These are phyloP conservation scores for Pammene aurita DNA, from an alignment of 2,888 invertebrate species.

Conservation along the genomic window DNA sequence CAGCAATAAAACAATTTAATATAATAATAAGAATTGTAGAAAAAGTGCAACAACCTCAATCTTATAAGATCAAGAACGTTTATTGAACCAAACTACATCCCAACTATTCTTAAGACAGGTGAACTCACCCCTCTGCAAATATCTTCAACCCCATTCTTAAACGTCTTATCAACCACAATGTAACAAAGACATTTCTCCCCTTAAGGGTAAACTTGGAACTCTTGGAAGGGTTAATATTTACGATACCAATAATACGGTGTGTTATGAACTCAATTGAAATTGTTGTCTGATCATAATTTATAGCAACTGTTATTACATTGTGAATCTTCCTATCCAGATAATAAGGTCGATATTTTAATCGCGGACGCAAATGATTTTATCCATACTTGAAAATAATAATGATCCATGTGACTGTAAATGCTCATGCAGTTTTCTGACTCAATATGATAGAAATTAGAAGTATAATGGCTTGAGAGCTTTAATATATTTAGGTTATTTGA, in stretches of 20 bases:
- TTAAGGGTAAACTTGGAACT: constrained; percentile 8
- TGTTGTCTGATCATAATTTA: background rate
- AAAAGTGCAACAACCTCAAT: too few relatives aligned
- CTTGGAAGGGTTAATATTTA: constrained; percentile 61
- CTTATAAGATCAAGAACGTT: constrained; percentile 49
- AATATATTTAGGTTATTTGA: background rate
- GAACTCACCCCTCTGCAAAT: constrained; percentile 67
- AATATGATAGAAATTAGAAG: background rate
- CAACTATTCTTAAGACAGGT: constrained; percentile 42
- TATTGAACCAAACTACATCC: constrained; percentile 32
- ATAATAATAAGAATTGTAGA: too few relatives aligned
- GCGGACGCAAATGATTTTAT: background rate
- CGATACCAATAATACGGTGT: constrained; percentile 71
- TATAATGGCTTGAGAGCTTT: background rate
- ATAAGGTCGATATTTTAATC: background rate
- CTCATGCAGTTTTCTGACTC: background rate
- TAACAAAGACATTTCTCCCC: constrained; percentile 5
- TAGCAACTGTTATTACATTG: too few relatives aligned
- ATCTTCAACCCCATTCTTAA: constrained; percentile 46
- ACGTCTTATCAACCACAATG: constrained; percentile 7
- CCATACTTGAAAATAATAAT: background rate
- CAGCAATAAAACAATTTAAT: too few relatives aligned
- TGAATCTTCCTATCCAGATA: background rate
- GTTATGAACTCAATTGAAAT: constrained; percentile 55
- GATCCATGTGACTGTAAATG: background rate